These are phyloP conservation scores for Chelonus formosanus DNA, from an alignment of 2,888 invertebrate genomes.

Conservation along the genomic window DNA sequence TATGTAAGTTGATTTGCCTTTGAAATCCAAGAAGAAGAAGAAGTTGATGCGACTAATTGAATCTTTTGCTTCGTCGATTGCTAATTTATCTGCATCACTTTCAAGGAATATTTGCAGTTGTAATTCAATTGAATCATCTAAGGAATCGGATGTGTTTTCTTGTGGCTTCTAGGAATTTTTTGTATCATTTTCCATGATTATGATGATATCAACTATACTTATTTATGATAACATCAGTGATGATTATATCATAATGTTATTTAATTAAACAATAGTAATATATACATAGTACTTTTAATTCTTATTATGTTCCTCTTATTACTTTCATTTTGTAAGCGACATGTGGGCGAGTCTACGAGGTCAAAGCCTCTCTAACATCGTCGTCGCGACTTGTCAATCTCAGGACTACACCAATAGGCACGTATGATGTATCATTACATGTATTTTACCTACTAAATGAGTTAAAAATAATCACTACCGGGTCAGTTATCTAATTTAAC, in stretches of 20 bases:
- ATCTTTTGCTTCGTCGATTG: conserved; percentile 2
- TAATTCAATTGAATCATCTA: background rate
- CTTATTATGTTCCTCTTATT: background rate
- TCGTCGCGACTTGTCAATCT: conserved; percentile 17
- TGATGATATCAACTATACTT: too few relatives aligned
- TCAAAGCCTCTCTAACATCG: conserved; percentile 32
- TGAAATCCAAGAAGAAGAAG: conserved; percentile 8
- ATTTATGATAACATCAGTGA: too few relatives aligned
- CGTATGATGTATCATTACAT: conserved; percentile 26
- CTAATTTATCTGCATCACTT: conserved; percentile 4
- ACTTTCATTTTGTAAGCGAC: conserved; percentile 12
- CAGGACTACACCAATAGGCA: conserved; percentile 20
- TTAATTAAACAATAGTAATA: too few relatives aligned
- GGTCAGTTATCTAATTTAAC: conserved; percentile 25
- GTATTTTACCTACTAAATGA: conserved; percentile 15
- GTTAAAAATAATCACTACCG: conserved; percentile 30
- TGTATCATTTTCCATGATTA: too few relatives aligned
- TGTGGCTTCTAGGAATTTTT: too few relatives aligned
- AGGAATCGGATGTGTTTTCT: too few relatives aligned
- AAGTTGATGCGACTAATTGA: conserved; percentile 20
- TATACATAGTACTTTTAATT: too few relatives aligned
- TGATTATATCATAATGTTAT: too few relatives aligned
- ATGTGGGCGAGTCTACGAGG: conserved; percentile 24
- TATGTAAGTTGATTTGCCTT: conserved; percentile 17
- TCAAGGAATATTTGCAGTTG: background rate